phyloP scores from a whole-genome alignment of 2,113 vertebrate species.

The Hippocampus guttulatus region DNA sequence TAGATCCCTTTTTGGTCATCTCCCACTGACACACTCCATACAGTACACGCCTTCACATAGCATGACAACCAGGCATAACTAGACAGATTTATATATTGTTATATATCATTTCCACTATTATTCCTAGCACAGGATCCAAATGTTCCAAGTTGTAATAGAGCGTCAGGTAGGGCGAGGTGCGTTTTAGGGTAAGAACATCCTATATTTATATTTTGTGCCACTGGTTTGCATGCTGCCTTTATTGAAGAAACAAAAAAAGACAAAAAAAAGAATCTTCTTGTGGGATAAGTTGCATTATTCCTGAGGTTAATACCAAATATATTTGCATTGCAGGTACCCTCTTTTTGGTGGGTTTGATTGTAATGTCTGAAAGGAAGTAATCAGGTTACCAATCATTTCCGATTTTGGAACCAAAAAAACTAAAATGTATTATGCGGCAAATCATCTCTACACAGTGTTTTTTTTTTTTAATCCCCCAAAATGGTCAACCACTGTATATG shows the following conservation, averaged over 20 bases:
- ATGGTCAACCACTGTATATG: background rate
- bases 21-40: constrained; percentile 5
- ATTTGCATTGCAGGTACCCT: constrained; percentile 1
- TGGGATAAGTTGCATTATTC: background rate
- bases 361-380: background rate
- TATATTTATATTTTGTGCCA: constrained; percentile 25
- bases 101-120: constrained; percentile 31
- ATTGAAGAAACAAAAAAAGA: background rate
- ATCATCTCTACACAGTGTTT: background rate
- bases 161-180: background rate
- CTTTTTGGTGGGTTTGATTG: constrained; percentile 1
- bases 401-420: background rate
- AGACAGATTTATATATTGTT: constrained; percentile 32
- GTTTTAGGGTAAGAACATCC: background rate
- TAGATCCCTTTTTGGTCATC: constrained; percentile 17
- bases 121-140: constrained; percentile 9
- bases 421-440: background rate
- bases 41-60: background rate
- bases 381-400: background rate
- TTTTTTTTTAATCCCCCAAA: background rate
- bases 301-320: background rate
- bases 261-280: background rate
- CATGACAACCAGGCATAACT: constrained; percentile 13
- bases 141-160: background rate
- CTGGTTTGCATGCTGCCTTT: constrained; percentile 27